Conservation (phyloP, 2,113 vertebrate species). For the Jacana jacana region DNA sequence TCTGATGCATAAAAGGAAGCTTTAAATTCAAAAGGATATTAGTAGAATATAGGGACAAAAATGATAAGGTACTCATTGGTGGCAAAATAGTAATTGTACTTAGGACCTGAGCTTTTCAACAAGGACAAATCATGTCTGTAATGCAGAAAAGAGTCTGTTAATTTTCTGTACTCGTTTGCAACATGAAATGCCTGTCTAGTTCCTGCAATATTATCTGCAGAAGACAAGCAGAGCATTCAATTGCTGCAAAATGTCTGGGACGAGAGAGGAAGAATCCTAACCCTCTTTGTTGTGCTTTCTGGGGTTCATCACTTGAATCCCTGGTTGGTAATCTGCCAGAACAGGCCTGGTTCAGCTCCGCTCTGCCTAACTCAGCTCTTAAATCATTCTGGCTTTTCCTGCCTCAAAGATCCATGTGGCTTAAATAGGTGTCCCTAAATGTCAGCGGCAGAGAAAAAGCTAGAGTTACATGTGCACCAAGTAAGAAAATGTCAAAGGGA, state of each 20-base stretch:
- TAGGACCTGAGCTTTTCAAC: not conserved
- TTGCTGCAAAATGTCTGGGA: not conserved
- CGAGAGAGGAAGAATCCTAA: not conserved
- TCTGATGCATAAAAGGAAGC: not conserved
- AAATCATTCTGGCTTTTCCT: not conserved
- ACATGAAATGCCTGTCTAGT: not conserved
- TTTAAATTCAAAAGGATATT: not conserved
- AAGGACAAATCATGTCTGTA: not conserved
- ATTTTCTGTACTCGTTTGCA: not conserved
- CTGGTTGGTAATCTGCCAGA: not conserved
- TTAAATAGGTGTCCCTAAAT: not conserved
- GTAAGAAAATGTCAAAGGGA: conserved; percentile 6
- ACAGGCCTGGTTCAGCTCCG: not conserved
- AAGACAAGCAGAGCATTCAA: not conserved
- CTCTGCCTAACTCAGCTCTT: not conserved
- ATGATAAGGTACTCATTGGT: not conserved
- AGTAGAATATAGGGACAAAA: not conserved
- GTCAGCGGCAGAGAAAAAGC: not conserved
- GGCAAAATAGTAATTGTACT: not conserved
- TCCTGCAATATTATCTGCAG: not conserved
- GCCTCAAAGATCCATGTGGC: not conserved
- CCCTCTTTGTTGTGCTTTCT: not conserved
- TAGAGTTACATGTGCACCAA: not conserved
- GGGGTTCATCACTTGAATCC: not conserved
- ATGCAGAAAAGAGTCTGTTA: not conserved